phyloP scores from a whole-genome alignment of 2,797 vertebrate genomes.

The Micropoecilia bifurca region DNA sequence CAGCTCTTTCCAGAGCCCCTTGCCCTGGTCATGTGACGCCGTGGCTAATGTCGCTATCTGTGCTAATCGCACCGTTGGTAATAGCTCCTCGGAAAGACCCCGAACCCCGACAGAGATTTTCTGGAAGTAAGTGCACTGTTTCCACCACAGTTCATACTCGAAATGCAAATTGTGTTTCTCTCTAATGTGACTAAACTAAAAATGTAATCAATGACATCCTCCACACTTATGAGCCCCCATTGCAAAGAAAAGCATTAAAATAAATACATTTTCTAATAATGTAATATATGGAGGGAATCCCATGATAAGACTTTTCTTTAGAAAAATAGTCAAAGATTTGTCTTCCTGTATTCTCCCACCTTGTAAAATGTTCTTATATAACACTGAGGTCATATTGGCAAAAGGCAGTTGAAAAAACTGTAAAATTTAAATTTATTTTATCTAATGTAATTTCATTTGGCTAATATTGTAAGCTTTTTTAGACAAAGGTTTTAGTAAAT shows the following conservation, averaged over 20 bases:
- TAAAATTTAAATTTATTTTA: too few relatives aligned
- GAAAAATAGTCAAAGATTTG: neutral
- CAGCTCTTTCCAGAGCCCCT: slow-evolving; percentile 87
- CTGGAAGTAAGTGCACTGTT: slow-evolving; percentile 85
- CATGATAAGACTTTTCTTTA: neutral
- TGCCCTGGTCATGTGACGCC: slow-evolving; percentile 85
- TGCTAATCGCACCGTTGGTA: slow-evolving; percentile 50
- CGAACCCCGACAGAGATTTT: slow-evolving; percentile 84
- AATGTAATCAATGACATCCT: neutral
- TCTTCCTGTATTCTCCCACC: neutral
- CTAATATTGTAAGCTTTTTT: neutral
- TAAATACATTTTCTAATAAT: neutral
- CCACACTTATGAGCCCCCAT: neutral
- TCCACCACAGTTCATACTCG: neutral
- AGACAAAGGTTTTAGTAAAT: neutral
- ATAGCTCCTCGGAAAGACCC: slow-evolving; percentile 40
- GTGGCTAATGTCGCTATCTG: slow-evolving; percentile 74
- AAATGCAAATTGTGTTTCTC: neutral
- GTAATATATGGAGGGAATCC: neutral
- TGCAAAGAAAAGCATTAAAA: neutral
- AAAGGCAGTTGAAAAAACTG: neutral
- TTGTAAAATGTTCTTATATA: too few relatives aligned
- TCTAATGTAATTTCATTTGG: neutral
- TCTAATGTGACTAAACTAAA: slow-evolving; percentile 1
- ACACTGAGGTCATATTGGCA: neutral